Evolutionary conservation across 2,113 vertebrate species (phyloP).

Genomic region (Pterocles orientalis): DNA sequence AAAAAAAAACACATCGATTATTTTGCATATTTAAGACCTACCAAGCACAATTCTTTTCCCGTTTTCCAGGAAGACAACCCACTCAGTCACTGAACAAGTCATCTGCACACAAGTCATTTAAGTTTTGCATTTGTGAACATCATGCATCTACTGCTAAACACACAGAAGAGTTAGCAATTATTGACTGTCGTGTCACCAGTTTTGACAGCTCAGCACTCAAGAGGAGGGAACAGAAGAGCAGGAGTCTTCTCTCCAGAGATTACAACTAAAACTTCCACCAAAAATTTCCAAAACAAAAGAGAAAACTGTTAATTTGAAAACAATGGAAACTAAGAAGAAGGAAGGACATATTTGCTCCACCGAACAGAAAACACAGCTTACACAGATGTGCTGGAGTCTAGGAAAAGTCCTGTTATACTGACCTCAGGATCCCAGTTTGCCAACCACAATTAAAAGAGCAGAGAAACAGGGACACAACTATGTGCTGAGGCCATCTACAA

Average conservation of each 20-base stretch:
- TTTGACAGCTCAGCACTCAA: not conserved
- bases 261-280: accelerated
- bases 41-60: not conserved
- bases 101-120: not conserved
- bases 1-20: not conserved
- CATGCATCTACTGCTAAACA: not conserved
- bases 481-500: not conserved
- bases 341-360: accelerated
- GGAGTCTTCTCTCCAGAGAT: not conserved
- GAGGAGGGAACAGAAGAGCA: not conserved
- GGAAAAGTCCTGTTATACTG: not conserved
- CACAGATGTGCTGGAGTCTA: not conserved
- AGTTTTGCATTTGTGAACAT: not conserved
- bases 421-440: not conserved
- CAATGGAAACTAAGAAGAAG: not conserved
- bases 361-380: not conserved
- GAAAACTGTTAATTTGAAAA: not conserved
- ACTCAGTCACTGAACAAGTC: not conserved
- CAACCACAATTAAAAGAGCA: accelerated
- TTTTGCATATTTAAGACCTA: not conserved
- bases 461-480: not conserved
- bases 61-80: not conserved
- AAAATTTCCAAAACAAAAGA: not conserved
- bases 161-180: not conserved
- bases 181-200: accelerated